Percentiles rank a stretch among this genome's conserved stretches.
Conservation (phyloP, 2,113 vertebrate species). For the Parus major region DNA sequence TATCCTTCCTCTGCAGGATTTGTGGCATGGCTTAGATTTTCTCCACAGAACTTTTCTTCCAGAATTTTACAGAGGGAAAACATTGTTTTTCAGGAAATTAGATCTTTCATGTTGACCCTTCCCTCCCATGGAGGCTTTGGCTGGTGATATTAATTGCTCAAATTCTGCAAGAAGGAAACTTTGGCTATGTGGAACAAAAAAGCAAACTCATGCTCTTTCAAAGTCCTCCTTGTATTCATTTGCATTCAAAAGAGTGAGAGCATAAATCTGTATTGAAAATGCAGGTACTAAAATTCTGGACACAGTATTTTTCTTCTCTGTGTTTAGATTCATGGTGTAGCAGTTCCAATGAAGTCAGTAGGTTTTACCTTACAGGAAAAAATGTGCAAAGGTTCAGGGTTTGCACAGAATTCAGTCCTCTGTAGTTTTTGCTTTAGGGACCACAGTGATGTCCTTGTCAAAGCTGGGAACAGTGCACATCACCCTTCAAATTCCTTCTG, state of each 20-base stretch:
- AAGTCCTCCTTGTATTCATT: background rate
- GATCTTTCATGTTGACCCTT: background rate
- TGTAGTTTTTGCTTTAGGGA: background rate
- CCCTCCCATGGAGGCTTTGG: background rate
- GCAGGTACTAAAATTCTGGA: background rate
- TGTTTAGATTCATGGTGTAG: background rate
- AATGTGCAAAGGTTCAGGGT: background rate
- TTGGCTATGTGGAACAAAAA: accelerated
- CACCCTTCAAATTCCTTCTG: background rate
- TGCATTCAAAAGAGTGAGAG: background rate
- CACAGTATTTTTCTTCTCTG: background rate
- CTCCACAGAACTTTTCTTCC: background rate
- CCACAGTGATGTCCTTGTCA: background rate
- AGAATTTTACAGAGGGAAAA: background rate
- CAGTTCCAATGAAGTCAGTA: background rate
- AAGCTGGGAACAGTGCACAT: background rate
- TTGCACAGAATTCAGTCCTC: background rate
- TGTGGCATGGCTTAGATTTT: background rate
- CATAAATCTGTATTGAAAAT: background rate
- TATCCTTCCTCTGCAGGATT: background rate
- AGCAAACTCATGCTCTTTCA: background rate
- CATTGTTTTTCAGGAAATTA: background rate
- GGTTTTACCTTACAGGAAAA: background rate
- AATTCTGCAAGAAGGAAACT: background rate
- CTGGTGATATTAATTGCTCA: background rate